These are phyloP conservation scores for Paracentrotus lividus DNA, from an alignment of 53 echinoderm and acorn worm species.

Conservation along the genomic window DNA sequence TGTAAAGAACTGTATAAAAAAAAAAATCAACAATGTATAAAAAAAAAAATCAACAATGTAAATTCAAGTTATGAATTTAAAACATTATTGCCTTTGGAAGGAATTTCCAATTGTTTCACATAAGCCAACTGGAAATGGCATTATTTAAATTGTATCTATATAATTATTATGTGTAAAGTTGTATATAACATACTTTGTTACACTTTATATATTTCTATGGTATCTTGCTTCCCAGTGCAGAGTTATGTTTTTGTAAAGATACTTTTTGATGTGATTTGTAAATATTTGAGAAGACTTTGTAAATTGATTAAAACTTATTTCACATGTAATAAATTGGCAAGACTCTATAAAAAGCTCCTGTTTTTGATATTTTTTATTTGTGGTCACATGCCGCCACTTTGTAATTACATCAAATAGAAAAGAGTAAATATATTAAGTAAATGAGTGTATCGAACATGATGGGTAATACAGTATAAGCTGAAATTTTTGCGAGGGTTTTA, in stretches of 20 bases:
- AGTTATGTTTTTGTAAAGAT: not conserved
- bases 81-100: not conserved
- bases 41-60: too few relatives aligned
- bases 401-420: not conserved
- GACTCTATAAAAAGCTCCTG: not conserved
- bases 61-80: too few relatives aligned
- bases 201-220: conserved; percentile 13
- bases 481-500: too few relatives aligned
- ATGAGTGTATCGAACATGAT: too few relatives aligned
- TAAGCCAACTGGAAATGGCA: not conserved
- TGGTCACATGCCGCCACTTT: not conserved
- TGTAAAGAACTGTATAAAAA: too few relatives aligned
- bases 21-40: too few relatives aligned
- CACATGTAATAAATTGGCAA: conserved; percentile 48
- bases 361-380: not conserved
- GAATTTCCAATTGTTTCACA: not conserved
- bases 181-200: conserved; percentile 28
- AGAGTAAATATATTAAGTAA: not conserved
- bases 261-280: conserved; percentile 46
- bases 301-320: conserved; percentile 25
- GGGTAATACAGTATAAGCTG: too few relatives aligned
- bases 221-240: not conserved
- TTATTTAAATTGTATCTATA: not conserved
- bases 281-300: conserved; percentile 37
- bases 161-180: not conserved